Conservation (phyloP, 2,888 invertebrate genomes). For the Meghimatium bilineatum region DNA sequence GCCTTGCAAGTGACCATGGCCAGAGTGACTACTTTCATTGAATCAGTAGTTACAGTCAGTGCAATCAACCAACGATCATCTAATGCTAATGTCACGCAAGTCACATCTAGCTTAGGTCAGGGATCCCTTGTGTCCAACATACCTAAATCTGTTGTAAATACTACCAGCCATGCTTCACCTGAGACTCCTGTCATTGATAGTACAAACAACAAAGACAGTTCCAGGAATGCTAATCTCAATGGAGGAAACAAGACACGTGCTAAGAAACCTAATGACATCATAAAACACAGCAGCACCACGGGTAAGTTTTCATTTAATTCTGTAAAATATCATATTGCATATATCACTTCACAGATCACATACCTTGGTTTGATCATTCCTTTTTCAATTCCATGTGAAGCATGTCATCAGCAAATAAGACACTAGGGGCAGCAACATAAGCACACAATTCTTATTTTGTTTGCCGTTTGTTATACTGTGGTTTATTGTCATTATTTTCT, state of each 20-base stretch:
- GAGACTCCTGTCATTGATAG: background rate
- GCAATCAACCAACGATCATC: slow-evolving; percentile 36
- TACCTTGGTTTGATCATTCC: too few relatives aligned
- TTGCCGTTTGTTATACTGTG: too few relatives aligned
- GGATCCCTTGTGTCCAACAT: slow-evolving; percentile 1
- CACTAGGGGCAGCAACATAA: too few relatives aligned
- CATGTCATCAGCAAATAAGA: too few relatives aligned
- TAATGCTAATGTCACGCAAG: slow-evolving; percentile 35
- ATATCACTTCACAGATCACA: too few relatives aligned
- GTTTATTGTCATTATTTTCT: too few relatives aligned
- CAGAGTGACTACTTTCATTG: slow-evolving; percentile 41
- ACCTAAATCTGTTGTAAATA: slow-evolving; percentile 1
- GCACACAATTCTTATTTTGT: too few relatives aligned
- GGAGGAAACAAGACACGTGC: slow-evolving; percentile 49
- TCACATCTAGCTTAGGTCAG: slow-evolving; percentile 46
- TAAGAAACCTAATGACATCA: slow-evolving; percentile 50
- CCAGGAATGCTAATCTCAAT: slow-evolving; percentile 40
- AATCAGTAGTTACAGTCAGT: slow-evolving; percentile 44
- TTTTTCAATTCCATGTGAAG: too few relatives aligned
- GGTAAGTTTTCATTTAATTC: slow-evolving; percentile 28
- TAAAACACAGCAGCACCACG: slow-evolving; percentile 48
- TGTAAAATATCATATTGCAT: too few relatives aligned
- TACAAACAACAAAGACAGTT: slow-evolving; percentile 32
- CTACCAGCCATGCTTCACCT: background rate
- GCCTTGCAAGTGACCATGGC: slow-evolving; percentile 39